phyloP scores from a whole-genome alignment of 2,797 vertebrate species.

The Falco berigora region DNA sequence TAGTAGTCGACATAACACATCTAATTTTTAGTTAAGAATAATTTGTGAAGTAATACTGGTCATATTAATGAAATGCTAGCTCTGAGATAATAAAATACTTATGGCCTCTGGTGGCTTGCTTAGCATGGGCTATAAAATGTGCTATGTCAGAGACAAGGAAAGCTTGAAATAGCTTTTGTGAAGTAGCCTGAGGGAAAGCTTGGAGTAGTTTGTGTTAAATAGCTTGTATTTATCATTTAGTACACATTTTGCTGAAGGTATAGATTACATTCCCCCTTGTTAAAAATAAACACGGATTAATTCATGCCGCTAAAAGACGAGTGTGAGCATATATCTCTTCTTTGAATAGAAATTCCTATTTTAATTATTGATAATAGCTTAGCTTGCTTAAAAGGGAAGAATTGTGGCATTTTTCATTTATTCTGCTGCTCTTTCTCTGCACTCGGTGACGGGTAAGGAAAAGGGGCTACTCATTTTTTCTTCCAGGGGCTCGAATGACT shows the following conservation, averaged over 20 bases:
- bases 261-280: not conserved
- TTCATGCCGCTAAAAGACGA: not conserved
- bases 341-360: not conserved
- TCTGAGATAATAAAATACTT: slow-evolving; percentile 1
- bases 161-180: slow-evolving; percentile 6
- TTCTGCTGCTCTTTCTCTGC: not conserved
- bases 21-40: slow-evolving; percentile 1
- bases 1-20: not conserved
- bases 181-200: not conserved
- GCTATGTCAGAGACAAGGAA: not conserved
- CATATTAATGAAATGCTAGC: not conserved
- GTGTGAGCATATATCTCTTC: not conserved
- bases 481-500: not conserved
- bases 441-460: not conserved
- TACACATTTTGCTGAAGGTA: not conserved
- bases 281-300: not conserved
- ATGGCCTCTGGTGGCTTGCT: not conserved
- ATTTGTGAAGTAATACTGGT: not conserved
- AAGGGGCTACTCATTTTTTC: not conserved
- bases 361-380: not conserved
- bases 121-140: not conserved
- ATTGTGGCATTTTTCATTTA: not conserved
- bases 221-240: not conserved
- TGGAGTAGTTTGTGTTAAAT: not conserved
- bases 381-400: not conserved